Evolutionary conservation across 2,888 invertebrate genomes (phyloP).

Genomic region (Bugula neritina): DNA sequence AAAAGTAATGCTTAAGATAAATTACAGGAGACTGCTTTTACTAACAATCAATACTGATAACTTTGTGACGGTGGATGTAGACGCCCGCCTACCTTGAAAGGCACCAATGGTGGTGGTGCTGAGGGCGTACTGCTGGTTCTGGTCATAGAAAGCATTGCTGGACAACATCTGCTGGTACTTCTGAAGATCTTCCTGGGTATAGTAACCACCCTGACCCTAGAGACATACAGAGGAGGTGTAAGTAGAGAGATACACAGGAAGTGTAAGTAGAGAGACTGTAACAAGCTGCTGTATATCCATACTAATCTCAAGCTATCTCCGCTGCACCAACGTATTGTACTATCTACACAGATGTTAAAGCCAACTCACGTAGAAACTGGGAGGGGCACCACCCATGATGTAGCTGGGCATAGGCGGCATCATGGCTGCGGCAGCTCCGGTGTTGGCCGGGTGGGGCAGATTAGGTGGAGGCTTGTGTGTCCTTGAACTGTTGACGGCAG

Average conservation of each 20-base stretch:
- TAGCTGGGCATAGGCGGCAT: not conserved
- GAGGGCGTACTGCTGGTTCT: not conserved
- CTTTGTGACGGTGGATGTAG: no score
- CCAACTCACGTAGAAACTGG: not conserved
- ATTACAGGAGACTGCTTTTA: no score
- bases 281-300: no score
- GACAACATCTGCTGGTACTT: slow-evolving; percentile 1
- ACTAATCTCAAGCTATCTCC: no score
- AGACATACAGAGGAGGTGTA: not conserved
- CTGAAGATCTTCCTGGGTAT: not conserved
- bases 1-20: no score
- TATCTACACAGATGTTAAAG: no score
- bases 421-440: not conserved
- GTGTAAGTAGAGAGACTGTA: not conserved
- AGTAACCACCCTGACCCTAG: not conserved
- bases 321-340: no score
- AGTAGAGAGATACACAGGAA: not conserved
- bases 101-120: not conserved
- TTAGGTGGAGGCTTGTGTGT: not conserved
- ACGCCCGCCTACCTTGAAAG: not conserved
- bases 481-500: not conserved
- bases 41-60: no score
- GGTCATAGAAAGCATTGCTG: not conserved
- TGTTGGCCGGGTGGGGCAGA: not conserved
- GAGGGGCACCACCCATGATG: not conserved